A percentile compares a stretch with the other conserved stretches of the same genome.
Evolutionary conservation across 2,797 vertebrate species (phyloP).

Genomic region (Aulostomus chinensis): DNA sequence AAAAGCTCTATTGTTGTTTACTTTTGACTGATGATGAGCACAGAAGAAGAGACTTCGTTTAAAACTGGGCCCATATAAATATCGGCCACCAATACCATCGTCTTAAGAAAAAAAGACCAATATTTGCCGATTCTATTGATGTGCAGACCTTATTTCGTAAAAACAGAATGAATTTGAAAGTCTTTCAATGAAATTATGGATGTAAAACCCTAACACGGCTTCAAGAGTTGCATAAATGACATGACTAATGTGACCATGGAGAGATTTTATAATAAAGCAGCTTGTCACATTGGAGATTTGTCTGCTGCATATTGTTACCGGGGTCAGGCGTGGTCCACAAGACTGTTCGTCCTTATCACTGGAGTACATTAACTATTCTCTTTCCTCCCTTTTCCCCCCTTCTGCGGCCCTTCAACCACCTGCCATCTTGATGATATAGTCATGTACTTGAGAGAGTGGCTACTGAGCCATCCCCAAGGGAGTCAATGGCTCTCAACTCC

Average conservation of each 20-base stretch:
- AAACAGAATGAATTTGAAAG: too few relatives aligned
- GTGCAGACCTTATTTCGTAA: too few relatives aligned
- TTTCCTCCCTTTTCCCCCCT: conserved; percentile 8
- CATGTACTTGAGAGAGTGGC: conserved; percentile 51
- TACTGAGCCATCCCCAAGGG: conserved; percentile 50
- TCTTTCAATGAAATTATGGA: too few relatives aligned
- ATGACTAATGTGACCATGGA: neutral
- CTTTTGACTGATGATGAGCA: too few relatives aligned
- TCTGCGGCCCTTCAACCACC: conserved; percentile 38
- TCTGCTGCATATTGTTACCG: conserved; percentile 9
- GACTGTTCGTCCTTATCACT: conserved; percentile 10
- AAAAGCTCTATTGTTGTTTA: too few relatives aligned
- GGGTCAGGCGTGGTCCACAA: conserved; percentile 22
- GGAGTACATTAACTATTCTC: conserved; percentile 45
- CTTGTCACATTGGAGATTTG: conserved; percentile 9
- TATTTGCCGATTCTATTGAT: too few relatives aligned
- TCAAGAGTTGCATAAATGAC: too few relatives aligned
- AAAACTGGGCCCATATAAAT: too few relatives aligned
- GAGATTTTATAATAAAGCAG: conserved; percentile 14
- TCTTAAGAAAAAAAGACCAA: too few relatives aligned
- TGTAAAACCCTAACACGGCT: too few relatives aligned
- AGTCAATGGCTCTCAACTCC: conserved; percentile 58
- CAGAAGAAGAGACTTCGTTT: too few relatives aligned
- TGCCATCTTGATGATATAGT: conserved; percentile 58
- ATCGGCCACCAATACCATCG: too few relatives aligned